Base-by-base conservation (phyloP, 1,140 invertebrate species). In the Hormaphis cornu region DNA sequence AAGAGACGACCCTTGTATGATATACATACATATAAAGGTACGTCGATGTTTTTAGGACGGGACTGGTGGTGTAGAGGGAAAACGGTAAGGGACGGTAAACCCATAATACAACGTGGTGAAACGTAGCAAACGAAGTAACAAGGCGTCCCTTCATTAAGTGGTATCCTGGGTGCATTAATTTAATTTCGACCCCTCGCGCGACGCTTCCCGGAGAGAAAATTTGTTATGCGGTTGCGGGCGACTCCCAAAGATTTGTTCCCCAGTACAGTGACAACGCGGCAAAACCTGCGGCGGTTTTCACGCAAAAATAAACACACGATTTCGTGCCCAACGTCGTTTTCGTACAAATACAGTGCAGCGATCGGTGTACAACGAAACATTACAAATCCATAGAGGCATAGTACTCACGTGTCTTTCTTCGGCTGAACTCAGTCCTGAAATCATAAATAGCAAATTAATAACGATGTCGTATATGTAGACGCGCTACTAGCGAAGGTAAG, bases 381-480 rank as follows among this genome's bases (percentile, higher is more conserved):
- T 48, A 48, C 30, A 6, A 33, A 33, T 33, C 4, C n/a, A n/a
- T n/a, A n/a, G n/a, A n/a, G n/a, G n/a, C n/a, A n/a, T 33, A 9
- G 5, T 82, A 86, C 85, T 86, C 76, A 86, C 85, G 82, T 86
- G 84, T 80, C 84, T 81, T 77, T 86, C 85, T 75, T 86, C 85
- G 37, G 84, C 83, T 58, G 84, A 82, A 77, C 84, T 85, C 74
- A 86, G 79, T 79, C 84, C 84, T 86, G 82, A n/a, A 81, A 83
- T 79, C 79, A 75, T 81, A 74, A 76, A 74, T 74, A 72, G 30
- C 10, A 66, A 30, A 50, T 33, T 66, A 66, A 66, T 30, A 35
- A 30, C 16, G 6, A 28, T 46, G 16, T n/a, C n/a, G n/a, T n/a
- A n/a, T n/a, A n/a, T n/a, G n/a, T n/a, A n/a, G n/a, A n/a, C n/a